These are phyloP conservation scores for Pedionomus torquatus DNA, from an alignment of 2,113 vertebrate species.

Conservation along the genomic window DNA sequence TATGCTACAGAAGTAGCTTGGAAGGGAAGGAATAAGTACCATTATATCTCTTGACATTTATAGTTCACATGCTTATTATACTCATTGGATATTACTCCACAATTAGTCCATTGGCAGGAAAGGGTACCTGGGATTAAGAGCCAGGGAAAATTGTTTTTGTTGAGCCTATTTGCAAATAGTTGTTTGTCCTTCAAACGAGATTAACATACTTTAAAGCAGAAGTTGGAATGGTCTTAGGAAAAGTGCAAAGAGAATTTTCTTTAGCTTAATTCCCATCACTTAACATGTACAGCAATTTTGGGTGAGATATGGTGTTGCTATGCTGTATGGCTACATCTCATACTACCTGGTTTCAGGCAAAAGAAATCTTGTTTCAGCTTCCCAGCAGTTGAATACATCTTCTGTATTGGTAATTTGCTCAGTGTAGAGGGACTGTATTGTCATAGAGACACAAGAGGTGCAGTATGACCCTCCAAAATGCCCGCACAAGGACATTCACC, in stretches of 20 bases:
- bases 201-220: neutral
- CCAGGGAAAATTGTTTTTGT: neutral
- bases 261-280: neutral
- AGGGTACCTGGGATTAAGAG: neutral
- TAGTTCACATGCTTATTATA: neutral
- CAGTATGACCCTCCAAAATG: neutral
- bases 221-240: neutral
- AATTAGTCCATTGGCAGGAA: neutral
- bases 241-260: neutral
- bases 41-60: neutral
- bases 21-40: neutral
- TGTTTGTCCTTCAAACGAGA: neutral
- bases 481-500: neutral
- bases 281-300: neutral
- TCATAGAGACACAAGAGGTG: neutral
- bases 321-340: neutral
- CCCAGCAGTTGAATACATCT: neutral
- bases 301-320: neutral
- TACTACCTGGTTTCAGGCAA: neutral
- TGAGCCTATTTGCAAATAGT: neutral
- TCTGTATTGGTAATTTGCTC: rapidly evolving
- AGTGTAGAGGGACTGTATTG: neutral
- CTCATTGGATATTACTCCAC: neutral
- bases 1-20: neutral
- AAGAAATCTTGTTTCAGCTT: neutral